phyloP scores from a whole-genome alignment of 2,888 invertebrate species.

The Callosobruchus maculatus region DNA sequence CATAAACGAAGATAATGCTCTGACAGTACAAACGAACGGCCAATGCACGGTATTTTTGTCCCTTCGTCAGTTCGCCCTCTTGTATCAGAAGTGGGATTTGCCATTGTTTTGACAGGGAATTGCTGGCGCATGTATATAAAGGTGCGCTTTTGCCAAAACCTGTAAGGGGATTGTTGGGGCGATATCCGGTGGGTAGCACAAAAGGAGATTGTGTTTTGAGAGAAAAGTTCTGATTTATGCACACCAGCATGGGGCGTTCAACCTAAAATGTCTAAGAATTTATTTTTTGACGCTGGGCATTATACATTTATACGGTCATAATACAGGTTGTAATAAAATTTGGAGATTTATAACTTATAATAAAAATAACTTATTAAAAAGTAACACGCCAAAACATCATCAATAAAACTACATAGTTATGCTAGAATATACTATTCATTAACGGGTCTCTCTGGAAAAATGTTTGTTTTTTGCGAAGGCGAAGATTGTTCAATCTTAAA shows the following conservation, averaged over 20 bases:
- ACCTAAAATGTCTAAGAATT: no score
- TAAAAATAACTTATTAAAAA: no score
- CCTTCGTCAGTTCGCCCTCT: not conserved
- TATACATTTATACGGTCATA: no score
- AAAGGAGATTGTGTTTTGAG: not conserved
- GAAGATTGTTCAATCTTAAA: no score
- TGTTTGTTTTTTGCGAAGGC: no score
- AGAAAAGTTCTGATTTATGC: not conserved
- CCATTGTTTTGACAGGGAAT: not conserved
- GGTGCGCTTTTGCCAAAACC: not conserved
- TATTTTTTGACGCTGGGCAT: no score
- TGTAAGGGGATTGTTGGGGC: not conserved
- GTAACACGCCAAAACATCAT: no score
- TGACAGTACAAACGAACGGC: not conserved
- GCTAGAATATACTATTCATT: no score
- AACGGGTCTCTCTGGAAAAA: no score
- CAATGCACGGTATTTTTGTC: not conserved
- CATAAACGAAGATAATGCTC: constrained; percentile 20
- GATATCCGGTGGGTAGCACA: not conserved
- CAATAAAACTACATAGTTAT: no score
- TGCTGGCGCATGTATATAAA: not conserved
- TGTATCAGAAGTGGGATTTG: not conserved
- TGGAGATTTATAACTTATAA: no score
- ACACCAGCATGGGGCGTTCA: not conserved
- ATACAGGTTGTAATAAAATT: no score